Percentiles rank a stretch among this genome's conserved stretches.
Conservation (phyloP, 2,888 invertebrate genomes). For the Synergus japonicus region DNA sequence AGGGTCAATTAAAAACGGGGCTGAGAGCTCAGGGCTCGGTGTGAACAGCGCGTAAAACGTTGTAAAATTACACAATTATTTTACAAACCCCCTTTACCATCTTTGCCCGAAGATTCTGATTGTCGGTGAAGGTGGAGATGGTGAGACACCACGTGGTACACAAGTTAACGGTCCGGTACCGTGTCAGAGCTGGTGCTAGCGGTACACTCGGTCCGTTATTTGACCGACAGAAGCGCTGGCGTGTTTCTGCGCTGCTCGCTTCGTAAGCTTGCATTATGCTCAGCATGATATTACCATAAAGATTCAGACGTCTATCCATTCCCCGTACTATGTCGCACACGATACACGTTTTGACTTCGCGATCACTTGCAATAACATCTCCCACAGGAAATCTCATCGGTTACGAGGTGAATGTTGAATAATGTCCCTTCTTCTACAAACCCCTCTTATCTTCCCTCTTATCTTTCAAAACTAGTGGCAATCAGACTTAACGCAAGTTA, state of each 20-base stretch:
- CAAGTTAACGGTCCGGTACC: slow-evolving; percentile 75
- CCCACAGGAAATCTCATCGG: too few relatives aligned
- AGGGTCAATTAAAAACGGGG: slow-evolving; percentile 3
- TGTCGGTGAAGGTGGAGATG: slow-evolving; percentile 54
- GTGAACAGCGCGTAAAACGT: not conserved
- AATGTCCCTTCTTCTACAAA: too few relatives aligned
- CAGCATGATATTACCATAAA: slow-evolving; percentile 52
- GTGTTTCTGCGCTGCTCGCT: slow-evolving; percentile 57
- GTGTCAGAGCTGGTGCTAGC: slow-evolving; percentile 75
- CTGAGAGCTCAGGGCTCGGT: not conserved
- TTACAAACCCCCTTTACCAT: not conserved
- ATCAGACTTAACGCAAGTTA: too few relatives aligned
- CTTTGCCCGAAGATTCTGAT: not conserved
- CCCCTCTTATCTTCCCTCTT: too few relatives aligned
- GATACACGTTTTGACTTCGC: not conserved
- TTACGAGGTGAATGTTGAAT: too few relatives aligned
- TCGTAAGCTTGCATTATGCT: slow-evolving; percentile 54
- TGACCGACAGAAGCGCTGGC: slow-evolving; percentile 78
- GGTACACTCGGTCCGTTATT: slow-evolving; percentile 77
- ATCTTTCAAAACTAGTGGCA: too few relatives aligned
- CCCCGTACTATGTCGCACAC: not conserved
- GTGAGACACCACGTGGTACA: slow-evolving; percentile 72
- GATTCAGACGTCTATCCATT: slow-evolving; percentile 29
- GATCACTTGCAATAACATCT: too few relatives aligned
- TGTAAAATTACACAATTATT: slow-evolving; percentile 2